Percentiles rank a stretch among this genome's conserved stretches.
Conservation (phyloP, 2,888 invertebrate genomes). For the Acanthococcus lagerstroemiae region DNA sequence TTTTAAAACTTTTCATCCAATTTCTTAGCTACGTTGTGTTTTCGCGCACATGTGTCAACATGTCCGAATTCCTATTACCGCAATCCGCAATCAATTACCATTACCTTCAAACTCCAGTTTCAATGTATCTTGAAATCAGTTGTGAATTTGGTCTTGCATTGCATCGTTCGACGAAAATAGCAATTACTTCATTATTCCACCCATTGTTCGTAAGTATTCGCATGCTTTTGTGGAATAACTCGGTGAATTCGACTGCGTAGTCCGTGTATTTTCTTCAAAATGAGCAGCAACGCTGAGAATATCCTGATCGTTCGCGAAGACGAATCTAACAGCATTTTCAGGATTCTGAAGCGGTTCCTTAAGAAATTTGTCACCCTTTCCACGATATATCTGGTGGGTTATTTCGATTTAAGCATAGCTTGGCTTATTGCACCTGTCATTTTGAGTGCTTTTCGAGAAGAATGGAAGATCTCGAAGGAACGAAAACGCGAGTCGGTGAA, state of each 20-base stretch:
- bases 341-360: conserved; percentile 51
- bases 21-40: no score
- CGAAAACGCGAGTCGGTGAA: conserved; percentile 46
- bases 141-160: no score
- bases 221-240: not conserved
- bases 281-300: not conserved
- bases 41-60: no score
- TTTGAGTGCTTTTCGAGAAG: conserved; percentile 66
- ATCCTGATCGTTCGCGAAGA: not conserved
- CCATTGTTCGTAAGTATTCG: not conserved
- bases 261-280: no score
- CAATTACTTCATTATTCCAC: no score
- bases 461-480: conserved; percentile 64
- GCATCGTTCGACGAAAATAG: no score
- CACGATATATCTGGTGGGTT: conserved; percentile 66
- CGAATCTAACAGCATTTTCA: conserved; percentile 45
- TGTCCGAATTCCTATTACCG: no score
- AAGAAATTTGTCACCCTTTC: conserved; percentile 65
- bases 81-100: no score
- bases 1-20: no score
- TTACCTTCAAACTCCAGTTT: no score
- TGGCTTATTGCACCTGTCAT: conserved; percentile 78
- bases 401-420: conserved; percentile 77
- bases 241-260: not conserved
- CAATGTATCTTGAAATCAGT: no score